A percentile compares a stretch with the other conserved stretches of the same genome.
Conservation (phyloP, 2,797 vertebrate genomes). For the Gallinago solitaria region DNA sequence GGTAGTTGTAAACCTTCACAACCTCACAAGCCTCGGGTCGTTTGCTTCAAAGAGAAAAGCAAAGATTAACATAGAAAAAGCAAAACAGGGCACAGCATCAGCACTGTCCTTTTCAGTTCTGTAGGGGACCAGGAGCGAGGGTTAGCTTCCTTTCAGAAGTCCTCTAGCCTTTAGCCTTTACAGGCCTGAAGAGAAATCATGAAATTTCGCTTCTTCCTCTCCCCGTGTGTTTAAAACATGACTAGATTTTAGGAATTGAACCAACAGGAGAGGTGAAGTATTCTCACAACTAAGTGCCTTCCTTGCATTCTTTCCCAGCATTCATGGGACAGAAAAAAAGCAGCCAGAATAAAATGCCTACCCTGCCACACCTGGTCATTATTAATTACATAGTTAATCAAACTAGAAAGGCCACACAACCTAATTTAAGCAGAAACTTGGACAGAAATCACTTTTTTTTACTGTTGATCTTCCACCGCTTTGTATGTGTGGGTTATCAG, state of each 20-base stretch:
- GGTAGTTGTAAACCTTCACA: neutral
- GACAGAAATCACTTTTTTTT: neutral
- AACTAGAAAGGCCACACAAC: neutral
- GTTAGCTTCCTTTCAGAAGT: neutral
- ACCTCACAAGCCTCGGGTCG: too few species aligned
- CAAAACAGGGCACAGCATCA: neutral
- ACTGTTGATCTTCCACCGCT: neutral
- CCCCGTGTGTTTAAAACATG: neutral
- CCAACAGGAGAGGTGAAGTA: neutral
- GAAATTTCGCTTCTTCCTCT: neutral
- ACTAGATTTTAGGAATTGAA: neutral
- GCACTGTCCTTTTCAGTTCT: neutral
- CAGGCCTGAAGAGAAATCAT: neutral
- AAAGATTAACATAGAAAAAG: neutral
- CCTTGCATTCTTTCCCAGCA: conserved; percentile 5
- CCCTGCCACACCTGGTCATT: neutral
- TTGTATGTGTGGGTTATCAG: neutral
- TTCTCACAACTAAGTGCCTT: neutral
- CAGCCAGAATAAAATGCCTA: neutral
- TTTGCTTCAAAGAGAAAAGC: neutral
- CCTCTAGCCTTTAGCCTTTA: neutral
- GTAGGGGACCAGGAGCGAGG: neutral
- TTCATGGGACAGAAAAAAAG: neutral
- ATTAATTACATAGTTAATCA: conserved; percentile 39
- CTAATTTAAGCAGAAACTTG: conserved; percentile 8